Base-by-base conservation (phyloP, 2,113 vertebrate species). In the Eira barbara region DNA sequence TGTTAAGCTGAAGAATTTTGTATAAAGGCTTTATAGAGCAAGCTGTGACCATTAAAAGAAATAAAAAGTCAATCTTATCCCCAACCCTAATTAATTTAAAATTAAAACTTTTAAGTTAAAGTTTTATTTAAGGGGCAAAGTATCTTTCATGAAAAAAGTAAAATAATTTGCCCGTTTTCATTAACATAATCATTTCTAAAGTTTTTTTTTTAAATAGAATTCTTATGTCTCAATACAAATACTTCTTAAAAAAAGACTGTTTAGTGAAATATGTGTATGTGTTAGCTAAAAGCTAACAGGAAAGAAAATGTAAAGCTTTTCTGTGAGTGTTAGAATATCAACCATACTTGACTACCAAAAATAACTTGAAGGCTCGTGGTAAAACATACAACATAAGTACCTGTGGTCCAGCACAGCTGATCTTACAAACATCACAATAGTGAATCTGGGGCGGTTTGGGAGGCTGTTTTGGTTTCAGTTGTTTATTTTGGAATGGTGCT, bases 361-460 rank as follows among this genome's bases (percentile, higher is more conserved):
- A 94, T 79, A 36, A 97, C 2, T 2, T 84, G 23, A 45, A 98
- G 81, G 49, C 0, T 3, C 49, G 91, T 0, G 97, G n/a, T 86
- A 97, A 96, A 97, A 97, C 74, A 98, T 20, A 86, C 57, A 98
- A 98, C 31, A 36, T 59, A 96, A 97, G 97, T 98, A 99, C 99
- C 99, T 99, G 99, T 47, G 99, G 99, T 98, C 99, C 99, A 91
- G 99, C 99, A 98, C 99, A 99, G 99, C 99, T 99, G 99, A 99
- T 99, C 98, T 99, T 99, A 98, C 99, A 99, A 97, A 99, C 99
- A 4, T 99, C 99, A 98, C 99, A 99, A 98, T 99, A 99, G 98
- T 99, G 99, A 98, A 99, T 99, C 99, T 99, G 99, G 57, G 99
- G 99, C 0, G 99, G 99, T 98, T 99, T 99, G 76, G 99, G 99